Conservation (phyloP, 2,113 vertebrate species). For the Anoura caudifer region DNA sequence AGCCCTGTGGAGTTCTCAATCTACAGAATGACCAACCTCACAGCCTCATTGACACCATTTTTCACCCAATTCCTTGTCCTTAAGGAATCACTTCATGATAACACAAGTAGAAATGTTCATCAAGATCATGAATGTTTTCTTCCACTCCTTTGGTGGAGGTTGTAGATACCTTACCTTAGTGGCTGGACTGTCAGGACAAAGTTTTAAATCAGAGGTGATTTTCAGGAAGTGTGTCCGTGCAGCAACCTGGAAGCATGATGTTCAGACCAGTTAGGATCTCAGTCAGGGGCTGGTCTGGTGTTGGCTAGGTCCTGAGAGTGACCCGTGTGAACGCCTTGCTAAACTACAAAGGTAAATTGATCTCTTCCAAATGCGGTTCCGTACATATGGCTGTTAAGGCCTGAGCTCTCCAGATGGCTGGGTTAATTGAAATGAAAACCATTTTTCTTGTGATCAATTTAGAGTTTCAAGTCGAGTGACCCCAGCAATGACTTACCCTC, state of each 20-base stretch:
- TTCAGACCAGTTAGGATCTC: slow-evolving; percentile 43
- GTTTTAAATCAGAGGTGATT: slow-evolving; percentile 47
- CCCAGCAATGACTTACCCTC: not conserved
- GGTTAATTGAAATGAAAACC: slow-evolving; percentile 49
- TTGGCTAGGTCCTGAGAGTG: not conserved
- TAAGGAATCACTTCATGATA: not conserved
- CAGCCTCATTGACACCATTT: not conserved
- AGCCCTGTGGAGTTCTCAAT: fast-evolving
- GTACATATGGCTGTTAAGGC: not conserved
- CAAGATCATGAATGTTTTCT: not conserved
- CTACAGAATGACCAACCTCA: not conserved
- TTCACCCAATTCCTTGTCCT: not conserved
- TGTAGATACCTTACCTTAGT: not conserved
- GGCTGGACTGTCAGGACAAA: not conserved
- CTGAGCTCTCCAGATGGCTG: slow-evolving; percentile 3
- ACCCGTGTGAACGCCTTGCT: not conserved
- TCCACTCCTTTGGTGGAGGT: not conserved
- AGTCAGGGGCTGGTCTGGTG: slow-evolving; percentile 11
- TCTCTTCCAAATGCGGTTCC: slow-evolving; percentile 47
- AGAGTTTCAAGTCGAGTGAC: not conserved
- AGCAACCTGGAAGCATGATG: slow-evolving; percentile 36
- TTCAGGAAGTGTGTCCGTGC: slow-evolving; percentile 54
- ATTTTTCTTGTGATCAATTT: slow-evolving; percentile 23
- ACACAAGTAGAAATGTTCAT: not conserved
- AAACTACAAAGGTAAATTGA: slow-evolving; percentile 58